Evolutionary conservation across 2,797 vertebrate genomes (phyloP), one percentile per base, ranked within the genome.

Genomic region (Enteromius radiatus): DNA sequence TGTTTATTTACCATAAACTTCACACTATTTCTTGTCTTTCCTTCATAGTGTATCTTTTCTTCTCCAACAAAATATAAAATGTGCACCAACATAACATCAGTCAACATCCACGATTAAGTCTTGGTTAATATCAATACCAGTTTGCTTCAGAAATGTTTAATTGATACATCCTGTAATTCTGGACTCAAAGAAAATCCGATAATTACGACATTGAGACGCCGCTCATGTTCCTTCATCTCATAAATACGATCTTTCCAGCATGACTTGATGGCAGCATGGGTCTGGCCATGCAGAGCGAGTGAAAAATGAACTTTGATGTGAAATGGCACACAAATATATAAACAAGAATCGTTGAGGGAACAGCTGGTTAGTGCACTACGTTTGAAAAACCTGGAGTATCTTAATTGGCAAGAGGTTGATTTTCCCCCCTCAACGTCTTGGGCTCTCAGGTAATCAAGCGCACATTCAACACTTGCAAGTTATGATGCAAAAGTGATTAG

Each of bases 391-490:
- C 28, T 61, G 28, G 11, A 28, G 77, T 38, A 68, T 23, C 38
- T 17, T 71, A 71, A 80, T 71, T 80, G 67, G 54, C 4, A 36
- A 33, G 54, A 59, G 19, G 52, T 71, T 80, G 38, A 80, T 71
- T 71, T 80, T 61, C 4, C 54, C 78, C 12, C 12, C 68, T 80
- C 19, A 47, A 23, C 17, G 0, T 69, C 52, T 23, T 21, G 6
- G 38, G 67, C 67, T 80, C 68, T 80, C 67, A 63, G 68, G 26
- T 61, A 80, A 80, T 71, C 78, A 61, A 63, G 19, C 5, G 5
- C 41, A 80, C 67, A 71, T 80, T 71, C 67, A 61, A 45, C 78
- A 47, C 67, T 47, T 47, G 68, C 54, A 23, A 33, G 38, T 61
- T 80, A 61, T 59, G 21, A 71, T 61, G 15, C 38, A 59, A 61